Evolutionary conservation across 2,797 vertebrate species (phyloP).

Genomic region (Huso huso): DNA sequence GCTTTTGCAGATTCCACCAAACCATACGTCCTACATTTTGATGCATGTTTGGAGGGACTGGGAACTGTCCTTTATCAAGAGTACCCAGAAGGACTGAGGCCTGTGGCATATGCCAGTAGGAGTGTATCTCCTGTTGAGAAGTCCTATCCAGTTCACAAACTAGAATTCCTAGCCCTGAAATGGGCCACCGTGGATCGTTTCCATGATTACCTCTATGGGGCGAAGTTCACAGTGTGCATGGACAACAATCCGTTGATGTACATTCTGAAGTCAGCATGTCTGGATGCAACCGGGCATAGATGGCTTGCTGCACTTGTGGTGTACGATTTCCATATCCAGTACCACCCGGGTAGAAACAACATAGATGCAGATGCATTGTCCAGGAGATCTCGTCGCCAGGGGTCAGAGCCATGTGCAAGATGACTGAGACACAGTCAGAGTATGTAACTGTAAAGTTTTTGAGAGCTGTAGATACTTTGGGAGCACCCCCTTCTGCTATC

Average conservation of each 20-base stretch:
- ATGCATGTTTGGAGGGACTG: background rate
- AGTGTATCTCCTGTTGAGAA: background rate
- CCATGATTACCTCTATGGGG: no score
- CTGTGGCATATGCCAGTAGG: background rate
- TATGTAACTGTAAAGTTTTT: background rate
- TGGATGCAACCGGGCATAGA: no score
- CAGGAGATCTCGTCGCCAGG: background rate
- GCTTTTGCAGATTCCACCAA: no score
- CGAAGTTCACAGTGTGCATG: no score
- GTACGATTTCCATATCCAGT: no score
- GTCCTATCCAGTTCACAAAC: no score
- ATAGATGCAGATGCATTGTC: background rate
- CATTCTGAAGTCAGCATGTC: no score
- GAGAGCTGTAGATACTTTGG: background rate
- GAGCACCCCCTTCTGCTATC: background rate
- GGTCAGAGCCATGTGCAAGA: background rate
- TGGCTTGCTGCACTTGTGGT: no score
- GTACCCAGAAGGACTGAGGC: background rate
- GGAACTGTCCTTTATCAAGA: background rate
- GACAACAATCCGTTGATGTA: no score
- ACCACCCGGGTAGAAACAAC: no score
- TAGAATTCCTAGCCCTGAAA: no score
- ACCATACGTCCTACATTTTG: background rate
- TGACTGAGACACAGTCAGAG: background rate
- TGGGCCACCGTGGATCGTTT: no score